Evolutionary conservation across 2,888 invertebrate genomes (phyloP), one percentile per base, ranked within the genome.

Genomic region (Orchestes rusci): DNA sequence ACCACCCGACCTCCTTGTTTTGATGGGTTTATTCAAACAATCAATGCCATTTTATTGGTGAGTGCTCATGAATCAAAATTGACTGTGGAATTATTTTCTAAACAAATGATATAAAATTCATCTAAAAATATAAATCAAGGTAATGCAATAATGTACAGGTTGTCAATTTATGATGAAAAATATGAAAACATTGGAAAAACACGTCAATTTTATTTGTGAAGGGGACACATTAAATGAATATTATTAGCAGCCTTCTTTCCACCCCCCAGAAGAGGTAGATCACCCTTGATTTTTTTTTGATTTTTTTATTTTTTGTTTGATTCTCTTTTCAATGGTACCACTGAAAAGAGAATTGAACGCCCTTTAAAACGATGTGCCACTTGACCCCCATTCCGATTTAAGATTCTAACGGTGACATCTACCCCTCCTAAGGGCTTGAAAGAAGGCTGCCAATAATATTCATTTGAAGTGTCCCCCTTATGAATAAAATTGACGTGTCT

Each of bases 341-440:
- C 23, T 7, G 7, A 23, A 31, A 5, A 12, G 31, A 34, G 7
- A 36, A 20, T 23, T 23, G 10, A 23, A 23, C 23, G 23, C 5
- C 23, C 23, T 23, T 23, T 23, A 23, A 23, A 23, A 23, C 23
- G 23, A 23, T 23, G 23, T 23, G 23, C 23, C 23, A 23, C 23
- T 23, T 7, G 23, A 23, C 4, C 3, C 33, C 33, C 3, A 12
- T 33, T 33, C 33, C 33, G 4, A 33, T 33, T 33, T 33, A 33
- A 33, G 33, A 7, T 33, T 33, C 15, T 33, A 15, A 33, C 15
- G 33, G 33, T 33, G 4, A 33, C 13, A 15, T 33, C 33, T 33
- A 33, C 15, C 16, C 33, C 33, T 33, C 33, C 33, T 13, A 15
- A 16, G 13, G 4, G 33, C 15, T 33, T 33, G 15, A 7, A 4